A percentile compares a stretch with the other conserved stretches of the same genome.
These are phyloP conservation scores for Nebria brevicollis DNA, from an alignment of 2,888 invertebrate genomes.

Conservation along the genomic window DNA sequence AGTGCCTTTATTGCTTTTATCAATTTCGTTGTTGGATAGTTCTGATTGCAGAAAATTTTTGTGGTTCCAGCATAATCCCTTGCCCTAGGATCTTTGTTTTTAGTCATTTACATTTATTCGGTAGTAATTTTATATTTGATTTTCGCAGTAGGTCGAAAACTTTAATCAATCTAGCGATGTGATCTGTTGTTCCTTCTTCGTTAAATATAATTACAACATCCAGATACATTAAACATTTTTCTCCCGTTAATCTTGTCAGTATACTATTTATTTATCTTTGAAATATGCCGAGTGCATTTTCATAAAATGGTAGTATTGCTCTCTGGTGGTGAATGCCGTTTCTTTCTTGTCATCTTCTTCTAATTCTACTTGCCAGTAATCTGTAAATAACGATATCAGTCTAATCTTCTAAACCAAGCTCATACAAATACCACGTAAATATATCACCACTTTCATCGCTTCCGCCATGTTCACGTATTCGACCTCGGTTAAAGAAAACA, in stretches of 20 bases:
- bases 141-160: constrained; percentile 43
- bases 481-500: too few relatives aligned
- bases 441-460: too few relatives aligned
- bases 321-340: constrained; percentile 55
- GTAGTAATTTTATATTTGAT: constrained; percentile 47
- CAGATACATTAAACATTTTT: constrained; percentile 41
- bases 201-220: too few relatives aligned
- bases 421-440: too few relatives aligned
- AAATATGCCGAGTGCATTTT: constrained; percentile 56
- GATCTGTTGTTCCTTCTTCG: too few relatives aligned
- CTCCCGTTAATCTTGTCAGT: constrained; percentile 51
- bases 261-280: constrained; percentile 54
- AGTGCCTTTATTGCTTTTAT: constrained; percentile 49
- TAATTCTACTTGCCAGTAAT: constrained; percentile 54
- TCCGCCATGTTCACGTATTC: too few relatives aligned
- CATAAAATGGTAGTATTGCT: constrained; percentile 53
- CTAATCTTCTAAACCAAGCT: too few relatives aligned
- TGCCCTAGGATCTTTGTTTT: constrained; percentile 50
- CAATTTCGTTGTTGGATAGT: constrained; percentile 49
- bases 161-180: constrained; percentile 45
- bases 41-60: constrained; percentile 47
- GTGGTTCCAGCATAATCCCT: constrained; percentile 49
- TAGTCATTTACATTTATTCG: constrained; percentile 48
- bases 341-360: constrained; percentile 52
- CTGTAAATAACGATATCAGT: background rate